Evolutionary conservation across 30 jellyfish, hydroid and myxozoan genomes (phyloP).

Genomic region (Aurelia aurita): DNA sequence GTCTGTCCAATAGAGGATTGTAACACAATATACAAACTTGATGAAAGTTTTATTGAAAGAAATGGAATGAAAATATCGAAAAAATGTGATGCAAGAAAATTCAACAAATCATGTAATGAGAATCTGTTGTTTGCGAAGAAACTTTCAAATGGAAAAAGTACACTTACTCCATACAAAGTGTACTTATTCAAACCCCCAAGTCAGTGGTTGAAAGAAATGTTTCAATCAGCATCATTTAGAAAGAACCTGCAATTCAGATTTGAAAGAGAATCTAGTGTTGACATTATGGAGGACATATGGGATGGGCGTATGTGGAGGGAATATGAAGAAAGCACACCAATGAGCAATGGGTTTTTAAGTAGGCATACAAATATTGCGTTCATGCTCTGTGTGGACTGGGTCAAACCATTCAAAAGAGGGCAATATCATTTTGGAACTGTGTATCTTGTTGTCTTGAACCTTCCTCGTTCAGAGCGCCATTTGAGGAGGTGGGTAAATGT

Average conservation of each 20-base stretch:
- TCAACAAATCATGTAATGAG: background rate
- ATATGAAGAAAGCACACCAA: background rate
- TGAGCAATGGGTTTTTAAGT: too few species aligned
- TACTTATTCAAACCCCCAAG: slow-evolving; percentile 6
- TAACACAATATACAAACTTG: background rate
- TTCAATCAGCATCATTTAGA: background rate
- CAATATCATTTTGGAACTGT: slow-evolving; percentile 8
- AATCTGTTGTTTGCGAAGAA: slow-evolving; percentile 8
- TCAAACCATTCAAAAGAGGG: slow-evolving; percentile 12
- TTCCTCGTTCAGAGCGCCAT: background rate
- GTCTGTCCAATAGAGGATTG: slow-evolving; percentile 5
- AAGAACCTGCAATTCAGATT: background rate
- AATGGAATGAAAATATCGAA: background rate
- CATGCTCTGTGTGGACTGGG: slow-evolving; percentile 7
- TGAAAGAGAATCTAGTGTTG: too few species aligned
- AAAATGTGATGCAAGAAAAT: background rate
- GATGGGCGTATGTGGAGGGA: background rate
- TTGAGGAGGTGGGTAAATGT: slow-evolving; percentile 2
- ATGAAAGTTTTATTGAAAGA: background rate
- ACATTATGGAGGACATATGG: too few species aligned
- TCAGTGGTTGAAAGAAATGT: background rate
- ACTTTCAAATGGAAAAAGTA: background rate
- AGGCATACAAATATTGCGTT: background rate
- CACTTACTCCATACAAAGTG: background rate
- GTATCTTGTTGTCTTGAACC: background rate